A percentile compares a stretch with the other conserved stretches of the same genome.
phyloP scores from a whole-genome alignment of 92 coral and sea anemone species.

The Blastomussa wellsi region DNA sequence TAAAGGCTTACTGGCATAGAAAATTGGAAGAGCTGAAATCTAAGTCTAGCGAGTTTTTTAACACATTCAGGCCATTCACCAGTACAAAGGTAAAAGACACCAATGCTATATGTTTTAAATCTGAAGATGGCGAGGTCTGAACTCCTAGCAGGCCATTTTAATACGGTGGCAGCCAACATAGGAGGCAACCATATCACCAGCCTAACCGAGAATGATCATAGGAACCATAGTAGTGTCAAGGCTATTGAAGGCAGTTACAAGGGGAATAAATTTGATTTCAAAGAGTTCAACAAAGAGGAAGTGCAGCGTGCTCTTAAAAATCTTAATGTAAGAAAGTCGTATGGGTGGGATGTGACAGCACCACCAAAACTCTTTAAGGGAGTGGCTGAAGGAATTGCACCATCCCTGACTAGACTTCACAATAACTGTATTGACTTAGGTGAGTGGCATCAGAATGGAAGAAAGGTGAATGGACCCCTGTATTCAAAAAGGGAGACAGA shows the following conservation, averaged over 20 bases:
- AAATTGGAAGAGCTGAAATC: conserved; percentile 57
- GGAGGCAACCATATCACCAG: conserved; percentile 48
- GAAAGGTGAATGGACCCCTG: too few species aligned
- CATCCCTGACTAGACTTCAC: conserved; percentile 43
- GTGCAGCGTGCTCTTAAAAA: conserved; percentile 51
- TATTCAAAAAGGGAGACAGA: conserved; percentile 45
- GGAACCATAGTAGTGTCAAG: conserved; percentile 45
- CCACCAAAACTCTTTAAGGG: too few species aligned
- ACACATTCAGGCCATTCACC: conserved; percentile 57
- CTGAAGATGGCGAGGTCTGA: conserved; percentile 42
- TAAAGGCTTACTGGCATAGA: conserved; percentile 46
- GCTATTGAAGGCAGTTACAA: conserved; percentile 6
- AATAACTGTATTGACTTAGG: conserved; percentile 41
- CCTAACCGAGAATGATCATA: conserved; percentile 44
- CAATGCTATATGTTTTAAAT: conserved; percentile 22
- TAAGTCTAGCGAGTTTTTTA: conserved; percentile 40
- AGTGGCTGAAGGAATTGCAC: too few species aligned
- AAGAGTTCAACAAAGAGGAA: conserved; percentile 35
- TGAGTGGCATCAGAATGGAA: conserved; percentile 45
- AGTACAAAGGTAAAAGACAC: conserved; percentile 42
- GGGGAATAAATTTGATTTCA: conserved; percentile 39
- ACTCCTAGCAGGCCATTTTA: conserved; percentile 32
- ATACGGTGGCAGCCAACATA: conserved; percentile 37
- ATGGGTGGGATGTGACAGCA: too few species aligned
- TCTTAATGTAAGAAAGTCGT: conserved; percentile 44